phyloP scores from a whole-genome alignment of 2,888 invertebrate genomes.

The Drosophila demipolita region DNA sequence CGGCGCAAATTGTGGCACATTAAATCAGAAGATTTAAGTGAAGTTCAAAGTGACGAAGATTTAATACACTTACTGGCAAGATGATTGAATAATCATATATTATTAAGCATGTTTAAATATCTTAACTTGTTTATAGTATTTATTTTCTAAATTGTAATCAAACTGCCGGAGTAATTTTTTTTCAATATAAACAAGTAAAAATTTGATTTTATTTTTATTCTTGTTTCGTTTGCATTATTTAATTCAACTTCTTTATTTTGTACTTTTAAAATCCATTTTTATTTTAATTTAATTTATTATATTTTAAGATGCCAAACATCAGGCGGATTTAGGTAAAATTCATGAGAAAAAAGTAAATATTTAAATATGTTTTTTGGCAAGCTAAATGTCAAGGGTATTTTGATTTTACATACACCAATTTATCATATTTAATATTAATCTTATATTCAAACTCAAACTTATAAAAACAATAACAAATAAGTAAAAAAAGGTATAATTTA shows the following conservation, averaged over 20 bases:
- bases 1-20: constrained; percentile 57
- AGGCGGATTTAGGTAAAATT: too few species aligned
- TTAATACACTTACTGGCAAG: neutral
- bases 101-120: neutral
- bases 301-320: too few species aligned
- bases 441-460: neutral
- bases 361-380: too few species aligned
- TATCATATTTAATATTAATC: too few species aligned
- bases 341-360: too few species aligned
- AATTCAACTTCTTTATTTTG: accelerated
- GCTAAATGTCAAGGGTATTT: too few species aligned
- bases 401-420: too few species aligned
- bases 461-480: neutral
- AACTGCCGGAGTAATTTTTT: neutral
- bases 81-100: too few species aligned
- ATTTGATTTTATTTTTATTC: neutral
- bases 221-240: neutral
- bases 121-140: neutral
- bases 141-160: neutral
- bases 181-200: neutral
- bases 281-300: neutral
- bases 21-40: constrained; percentile 19
- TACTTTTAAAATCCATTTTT: neutral
- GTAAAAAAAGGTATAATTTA: neutral
- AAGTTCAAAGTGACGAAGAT: neutral